Evolutionary conservation across 2,113 vertebrate genomes (phyloP).

Genomic region (Zapornia atra): DNA sequence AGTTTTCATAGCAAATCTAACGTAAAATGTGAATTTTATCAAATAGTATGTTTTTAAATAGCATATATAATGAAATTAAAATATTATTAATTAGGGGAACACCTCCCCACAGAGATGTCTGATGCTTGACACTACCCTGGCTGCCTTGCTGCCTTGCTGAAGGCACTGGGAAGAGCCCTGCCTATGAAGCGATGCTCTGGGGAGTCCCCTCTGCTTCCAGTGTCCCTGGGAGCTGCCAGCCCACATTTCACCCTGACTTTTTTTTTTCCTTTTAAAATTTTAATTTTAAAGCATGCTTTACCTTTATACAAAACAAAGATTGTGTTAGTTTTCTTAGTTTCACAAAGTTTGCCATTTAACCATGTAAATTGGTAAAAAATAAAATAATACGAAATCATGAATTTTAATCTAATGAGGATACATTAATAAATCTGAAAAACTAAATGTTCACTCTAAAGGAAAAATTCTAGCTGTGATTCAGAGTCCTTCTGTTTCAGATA

Average conservation of each 20-base stretch:
- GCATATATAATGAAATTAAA: not conserved
- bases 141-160: not conserved
- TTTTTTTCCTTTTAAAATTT: not conserved
- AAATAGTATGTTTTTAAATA: not conserved
- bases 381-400: not conserved
- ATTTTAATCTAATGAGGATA: not conserved
- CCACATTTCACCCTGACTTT: accelerated
- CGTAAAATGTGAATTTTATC: not conserved
- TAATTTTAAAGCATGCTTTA: not conserved
- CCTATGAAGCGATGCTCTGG: not conserved
- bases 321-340: not conserved
- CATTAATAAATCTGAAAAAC: not conserved
- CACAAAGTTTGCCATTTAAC: not conserved
- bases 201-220: accelerated
- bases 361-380: not conserved
- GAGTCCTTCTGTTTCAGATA: slow-evolving; percentile 3
- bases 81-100: not conserved
- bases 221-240: not conserved
- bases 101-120: not conserved
- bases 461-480: not conserved
- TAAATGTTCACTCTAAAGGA: not conserved
- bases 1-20: not conserved
- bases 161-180: not conserved
- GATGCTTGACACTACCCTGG: not conserved
- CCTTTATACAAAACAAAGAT: not conserved